These are phyloP conservation scores for Amiota minor DNA, from an alignment of 2,888 invertebrate genomes.

Conservation along the genomic window DNA sequence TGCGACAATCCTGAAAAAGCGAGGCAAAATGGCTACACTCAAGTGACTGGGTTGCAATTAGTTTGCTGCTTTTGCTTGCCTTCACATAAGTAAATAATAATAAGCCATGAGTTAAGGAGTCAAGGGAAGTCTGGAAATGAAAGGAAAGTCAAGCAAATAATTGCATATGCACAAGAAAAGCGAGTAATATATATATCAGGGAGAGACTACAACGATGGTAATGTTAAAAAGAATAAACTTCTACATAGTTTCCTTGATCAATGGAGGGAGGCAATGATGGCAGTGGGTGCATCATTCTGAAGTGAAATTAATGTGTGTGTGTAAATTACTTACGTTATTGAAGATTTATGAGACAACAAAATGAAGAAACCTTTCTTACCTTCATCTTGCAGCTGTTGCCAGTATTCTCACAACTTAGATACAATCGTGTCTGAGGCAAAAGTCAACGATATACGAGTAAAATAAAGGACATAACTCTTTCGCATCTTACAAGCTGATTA, in stretches of 20 bases:
- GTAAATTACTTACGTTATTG: conserved; percentile 45
- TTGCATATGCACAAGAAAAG: conserved; percentile 30
- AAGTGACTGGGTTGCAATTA: conserved; percentile 20
- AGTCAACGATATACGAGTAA: too few relatives aligned
- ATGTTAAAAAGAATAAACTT: neutral
- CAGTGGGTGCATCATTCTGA: conserved; percentile 16
- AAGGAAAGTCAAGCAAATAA: conserved; percentile 26
- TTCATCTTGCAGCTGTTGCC: conserved; percentile 3
- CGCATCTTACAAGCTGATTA: too few relatives aligned
- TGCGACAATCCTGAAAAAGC: neutral
- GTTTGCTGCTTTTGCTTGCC: neutral
- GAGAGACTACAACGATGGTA: neutral
- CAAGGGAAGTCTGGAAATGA: too few relatives aligned
- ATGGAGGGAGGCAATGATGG: neutral
- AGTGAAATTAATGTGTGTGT: conserved; percentile 54
- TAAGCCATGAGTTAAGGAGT: too few relatives aligned
- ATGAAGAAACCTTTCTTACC: conserved; percentile 11
- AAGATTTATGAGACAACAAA: conserved; percentile 39
- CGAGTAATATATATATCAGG: neutral
- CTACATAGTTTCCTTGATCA: neutral
- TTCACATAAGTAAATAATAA: too few relatives aligned
- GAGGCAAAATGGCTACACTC: neutral
- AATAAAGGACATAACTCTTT: too few relatives aligned
- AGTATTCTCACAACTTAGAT: too few relatives aligned
- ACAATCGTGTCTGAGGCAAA: too few relatives aligned